These are phyloP conservation scores for Blennius ocellaris DNA, from an alignment of 2,113 vertebrate species.

Conservation along the genomic window DNA sequence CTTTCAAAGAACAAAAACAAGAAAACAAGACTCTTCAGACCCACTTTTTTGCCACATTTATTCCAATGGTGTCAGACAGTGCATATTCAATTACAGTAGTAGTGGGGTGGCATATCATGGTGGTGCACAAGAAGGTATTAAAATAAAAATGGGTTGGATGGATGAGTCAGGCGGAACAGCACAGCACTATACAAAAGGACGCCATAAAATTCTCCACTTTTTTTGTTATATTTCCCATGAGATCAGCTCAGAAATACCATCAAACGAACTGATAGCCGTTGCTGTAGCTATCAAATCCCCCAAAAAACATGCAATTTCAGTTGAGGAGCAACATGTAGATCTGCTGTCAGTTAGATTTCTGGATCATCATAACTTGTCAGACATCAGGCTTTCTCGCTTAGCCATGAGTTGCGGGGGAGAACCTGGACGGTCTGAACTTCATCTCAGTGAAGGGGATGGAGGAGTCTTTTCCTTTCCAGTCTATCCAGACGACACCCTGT, in stretches of 20 bases:
- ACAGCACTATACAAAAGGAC: slow-evolving; percentile 47
- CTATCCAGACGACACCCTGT: slow-evolving; percentile 93
- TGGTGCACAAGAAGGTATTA: slow-evolving; percentile 41
- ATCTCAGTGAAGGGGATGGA: slow-evolving; percentile 95
- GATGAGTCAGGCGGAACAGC: slow-evolving; percentile 37
- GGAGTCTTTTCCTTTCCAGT: slow-evolving; percentile 94
- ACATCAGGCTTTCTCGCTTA: slow-evolving; percentile 63
- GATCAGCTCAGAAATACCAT: slow-evolving; percentile 21
- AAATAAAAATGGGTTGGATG: slow-evolving; percentile 46
- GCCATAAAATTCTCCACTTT: slow-evolving; percentile 31
- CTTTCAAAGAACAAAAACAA: slow-evolving; percentile 2
- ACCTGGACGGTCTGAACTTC: slow-evolving; percentile 89
- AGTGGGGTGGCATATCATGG: slow-evolving; percentile 64
- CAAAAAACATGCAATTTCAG: slow-evolving; percentile 19
- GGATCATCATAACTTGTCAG: slow-evolving; percentile 18
- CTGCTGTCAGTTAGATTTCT: slow-evolving; percentile 28
- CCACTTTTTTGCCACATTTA: slow-evolving; percentile 73
- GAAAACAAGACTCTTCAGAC: slow-evolving; percentile 33
- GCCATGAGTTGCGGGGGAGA: slow-evolving; percentile 75
- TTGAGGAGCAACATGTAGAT: slow-evolving; percentile 19
- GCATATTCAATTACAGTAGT: slow-evolving; percentile 80
- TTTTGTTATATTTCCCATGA: slow-evolving; percentile 28
- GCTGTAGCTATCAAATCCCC: slow-evolving; percentile 29
- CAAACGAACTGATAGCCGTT: slow-evolving; percentile 16
- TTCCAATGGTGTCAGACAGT: slow-evolving; percentile 77